Evolutionary conservation across 2,888 invertebrate species (phyloP).

Genomic region (Chrysolina haemoptera): DNA sequence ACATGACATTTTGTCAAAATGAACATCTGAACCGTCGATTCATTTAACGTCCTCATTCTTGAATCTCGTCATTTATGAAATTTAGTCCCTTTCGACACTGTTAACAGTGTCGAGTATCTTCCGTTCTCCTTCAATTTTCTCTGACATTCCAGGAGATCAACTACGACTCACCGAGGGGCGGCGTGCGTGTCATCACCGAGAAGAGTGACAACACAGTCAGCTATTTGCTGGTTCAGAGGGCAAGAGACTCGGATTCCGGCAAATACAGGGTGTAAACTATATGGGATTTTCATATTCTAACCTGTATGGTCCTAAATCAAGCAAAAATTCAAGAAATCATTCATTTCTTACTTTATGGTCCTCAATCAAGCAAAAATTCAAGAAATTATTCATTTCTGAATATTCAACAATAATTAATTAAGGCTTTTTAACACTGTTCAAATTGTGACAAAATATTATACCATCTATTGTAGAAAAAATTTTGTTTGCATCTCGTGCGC

Average conservation of each 20-base stretch:
- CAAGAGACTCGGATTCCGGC: constrained; percentile 84
- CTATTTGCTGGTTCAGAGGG: constrained; percentile 85
- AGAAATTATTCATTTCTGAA: no score
- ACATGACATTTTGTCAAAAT: background rate
- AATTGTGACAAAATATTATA: no score
- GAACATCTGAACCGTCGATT: background rate
- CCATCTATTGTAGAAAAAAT: no score
- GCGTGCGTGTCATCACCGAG: constrained; percentile 90
- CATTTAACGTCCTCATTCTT: background rate
- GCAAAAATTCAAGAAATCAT: no score
- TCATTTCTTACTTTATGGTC: no score
- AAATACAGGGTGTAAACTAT: no score
- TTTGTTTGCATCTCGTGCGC: no score
- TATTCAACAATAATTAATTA: no score
- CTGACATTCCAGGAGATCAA: constrained; percentile 81
- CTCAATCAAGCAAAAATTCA: no score
- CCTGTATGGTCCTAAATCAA: no score
- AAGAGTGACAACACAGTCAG: constrained; percentile 91
- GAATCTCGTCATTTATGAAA: background rate
- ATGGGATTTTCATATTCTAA: no score
- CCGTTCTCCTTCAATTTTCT: constrained; percentile 33
- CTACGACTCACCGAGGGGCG: constrained; percentile 90
- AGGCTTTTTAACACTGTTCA: no score
- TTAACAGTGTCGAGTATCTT: constrained; percentile 35
- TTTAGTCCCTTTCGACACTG: constrained; percentile 14